These are phyloP conservation scores for Drosophila aldrichi DNA, from an alignment of 2,888 invertebrate genomes.

Conservation along the genomic window DNA sequence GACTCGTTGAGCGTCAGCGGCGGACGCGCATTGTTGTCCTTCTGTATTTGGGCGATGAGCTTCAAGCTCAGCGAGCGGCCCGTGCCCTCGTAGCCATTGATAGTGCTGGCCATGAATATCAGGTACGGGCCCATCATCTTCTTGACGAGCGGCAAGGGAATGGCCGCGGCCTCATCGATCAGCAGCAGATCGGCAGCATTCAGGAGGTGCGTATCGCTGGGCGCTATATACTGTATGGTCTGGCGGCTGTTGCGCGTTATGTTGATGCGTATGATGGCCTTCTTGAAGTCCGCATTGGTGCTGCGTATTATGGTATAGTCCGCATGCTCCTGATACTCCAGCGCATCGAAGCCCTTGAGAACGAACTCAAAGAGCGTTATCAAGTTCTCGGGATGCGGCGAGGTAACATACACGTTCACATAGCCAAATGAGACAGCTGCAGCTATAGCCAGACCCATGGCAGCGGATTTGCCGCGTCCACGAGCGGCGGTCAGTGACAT, in stretches of 20 bases:
- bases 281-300: conserved; percentile 97
- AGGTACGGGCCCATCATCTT: conserved; percentile 95
- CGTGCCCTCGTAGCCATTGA: conserved; percentile 99
- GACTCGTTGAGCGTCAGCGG: conserved; percentile 93
- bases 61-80: conserved; percentile 98
- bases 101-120: conserved; percentile 97
- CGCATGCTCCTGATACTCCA: conserved; percentile 97
- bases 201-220: conserved; percentile 94
- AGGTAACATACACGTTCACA: conserved; percentile 97
- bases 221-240: conserved; percentile 98
- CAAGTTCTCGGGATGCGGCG: conserved; percentile 99
- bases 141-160: conserved; percentile 96
- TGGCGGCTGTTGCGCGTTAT: conserved; percentile 95
- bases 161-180: conserved; percentile 99
- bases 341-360: conserved; percentile 96
- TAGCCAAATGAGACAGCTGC: conserved; percentile 92
- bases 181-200: conserved; percentile 97
- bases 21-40: conserved; percentile 87
- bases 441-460: conserved; percentile 96
- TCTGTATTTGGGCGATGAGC: conserved; percentile 94
- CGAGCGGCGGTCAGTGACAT: conserved; percentile 98
- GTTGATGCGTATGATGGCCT: conserved; percentile 97
- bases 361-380: conserved; percentile 99
- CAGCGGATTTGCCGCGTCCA: conserved; percentile 99
- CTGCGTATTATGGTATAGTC: conserved; percentile 98